Evolutionary conservation across 2,113 vertebrate species (phyloP), one percentile per base, ranked within the genome.

Genomic region (Xyliphius kryptos): DNA sequence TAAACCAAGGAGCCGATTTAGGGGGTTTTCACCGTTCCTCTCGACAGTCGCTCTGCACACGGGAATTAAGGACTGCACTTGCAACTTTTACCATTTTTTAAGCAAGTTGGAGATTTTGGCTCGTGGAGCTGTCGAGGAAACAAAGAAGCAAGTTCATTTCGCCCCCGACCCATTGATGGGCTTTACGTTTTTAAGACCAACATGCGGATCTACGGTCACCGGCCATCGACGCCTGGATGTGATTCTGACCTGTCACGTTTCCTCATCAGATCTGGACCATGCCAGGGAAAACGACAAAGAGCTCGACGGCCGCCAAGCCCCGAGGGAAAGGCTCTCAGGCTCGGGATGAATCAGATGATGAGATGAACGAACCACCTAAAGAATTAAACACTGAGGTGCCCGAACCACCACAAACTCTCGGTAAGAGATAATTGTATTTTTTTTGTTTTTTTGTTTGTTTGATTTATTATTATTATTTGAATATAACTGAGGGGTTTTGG

Each of bases 271-370:
- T 83, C 78, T 78, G 48, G 79, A 86, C 71, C 71, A 87, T 89
- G 90, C 82, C 88, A 79, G 83, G 86, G 73, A 92, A 85, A 86
- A 87, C 79, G 68, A 83, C 83, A 61, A 92, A 92, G 82, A 62
- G 68, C 77, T 90, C 88, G 9, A 83, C 81, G 54, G 88, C 87
- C 71, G 87, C 86, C 69, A 87, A 67, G 63, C 56, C 51, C 50
- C 80, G 77, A 79, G 86, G 82, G 76, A 87, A 83, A 71, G 82
- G 81, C 81, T 82, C 82, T 75, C 82, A 87, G 80, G 76, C 85
- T 61, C 77, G 70, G 70, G 83, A 89, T 81, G 85, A 89, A 37
- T 80, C 86, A 57, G 69, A 68, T 74, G 80, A 76, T 76, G 88
- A 88, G 79, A 72, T 86, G 81, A 82, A 89, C 78, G 80, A 80